Percentiles rank a stretch among this genome's conserved stretches.
Evolutionary conservation across 2,797 vertebrate species (phyloP).

Genomic region (Perodicticus potto): DNA sequence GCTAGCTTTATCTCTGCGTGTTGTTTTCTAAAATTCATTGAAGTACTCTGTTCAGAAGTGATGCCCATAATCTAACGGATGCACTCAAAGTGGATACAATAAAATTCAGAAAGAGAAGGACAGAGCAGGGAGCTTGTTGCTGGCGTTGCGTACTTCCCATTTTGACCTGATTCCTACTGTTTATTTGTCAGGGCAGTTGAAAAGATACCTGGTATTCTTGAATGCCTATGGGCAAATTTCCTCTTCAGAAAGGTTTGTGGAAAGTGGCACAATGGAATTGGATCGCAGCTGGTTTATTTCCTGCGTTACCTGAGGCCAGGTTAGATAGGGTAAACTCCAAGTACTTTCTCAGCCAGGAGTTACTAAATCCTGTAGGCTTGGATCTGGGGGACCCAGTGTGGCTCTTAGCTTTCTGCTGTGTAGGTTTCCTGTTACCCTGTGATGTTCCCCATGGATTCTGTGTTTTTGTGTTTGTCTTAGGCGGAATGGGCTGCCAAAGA

Average conservation of each 20-base stretch:
- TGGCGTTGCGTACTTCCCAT: not conserved
- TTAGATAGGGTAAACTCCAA: constrained; percentile 41
- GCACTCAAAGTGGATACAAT: not conserved
- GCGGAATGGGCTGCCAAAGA: not conserved
- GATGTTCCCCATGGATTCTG: not conserved
- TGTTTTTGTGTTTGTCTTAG: not conserved
- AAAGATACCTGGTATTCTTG: not conserved
- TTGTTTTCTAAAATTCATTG: constrained; percentile 52
- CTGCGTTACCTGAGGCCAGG: constrained; percentile 62
- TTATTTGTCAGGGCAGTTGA: constrained; percentile 1
- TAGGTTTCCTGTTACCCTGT: constrained; percentile 23
- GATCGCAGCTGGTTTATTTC: constrained; percentile 57
- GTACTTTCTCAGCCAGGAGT: constrained; percentile 10
- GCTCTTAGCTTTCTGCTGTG: not conserved
- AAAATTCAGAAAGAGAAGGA: not conserved
- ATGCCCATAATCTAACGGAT: not conserved
- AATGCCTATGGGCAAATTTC: not conserved
- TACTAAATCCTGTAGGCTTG: constrained; percentile 25
- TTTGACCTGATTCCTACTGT: constrained; percentile 18
- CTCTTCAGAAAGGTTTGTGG: constrained; percentile 23
- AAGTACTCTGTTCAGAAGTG: constrained; percentile 13
- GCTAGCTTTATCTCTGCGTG: not conserved
- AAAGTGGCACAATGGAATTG: constrained; percentile 41
- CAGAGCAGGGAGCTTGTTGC: not conserved
- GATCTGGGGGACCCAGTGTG: not conserved